A percentile compares a stretch with the other conserved stretches of the same genome.
phyloP scores from a whole-genome alignment of 2,888 invertebrate genomes.

The Herminia tarsipennalis region DNA sequence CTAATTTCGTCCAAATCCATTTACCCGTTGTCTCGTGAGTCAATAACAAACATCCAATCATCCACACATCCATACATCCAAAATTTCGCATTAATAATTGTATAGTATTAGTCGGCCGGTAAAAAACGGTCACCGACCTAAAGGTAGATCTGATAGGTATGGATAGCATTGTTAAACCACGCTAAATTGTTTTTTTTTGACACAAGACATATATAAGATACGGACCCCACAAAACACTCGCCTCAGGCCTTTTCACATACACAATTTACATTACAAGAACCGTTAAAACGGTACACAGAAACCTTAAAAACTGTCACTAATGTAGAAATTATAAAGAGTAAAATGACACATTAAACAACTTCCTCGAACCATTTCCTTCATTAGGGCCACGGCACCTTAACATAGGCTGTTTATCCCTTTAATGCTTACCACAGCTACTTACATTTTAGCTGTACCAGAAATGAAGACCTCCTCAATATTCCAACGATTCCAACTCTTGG shows the following conservation, averaged over 20 bases:
- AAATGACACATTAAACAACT: constrained; percentile 37
- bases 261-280: background rate
- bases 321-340: constrained; percentile 25
- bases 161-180: too few relatives aligned
- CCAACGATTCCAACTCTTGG: background rate
- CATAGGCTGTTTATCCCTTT: constrained; percentile 57
- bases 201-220: too few relatives aligned
- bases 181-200: too few relatives aligned
- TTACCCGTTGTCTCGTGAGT: too few relatives aligned
- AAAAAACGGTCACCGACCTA: too few relatives aligned
- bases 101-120: too few relatives aligned
- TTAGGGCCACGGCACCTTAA: constrained; percentile 47
- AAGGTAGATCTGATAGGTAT: too few relatives aligned
- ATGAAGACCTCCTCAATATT: constrained; percentile 26
- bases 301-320: background rate
- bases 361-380: constrained; percentile 54
- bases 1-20: too few relatives aligned
- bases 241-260: background rate
- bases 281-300: background rate
- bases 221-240: too few relatives aligned
- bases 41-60: too few relatives aligned
- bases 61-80: too few relatives aligned
- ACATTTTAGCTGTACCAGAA: constrained; percentile 52
- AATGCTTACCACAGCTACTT: constrained; percentile 55
- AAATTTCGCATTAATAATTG: too few relatives aligned